These are phyloP conservation scores for Gadopsis bispinosus DNA, from an alignment of 2,797 vertebrate genomes.

Conservation along the genomic window DNA sequence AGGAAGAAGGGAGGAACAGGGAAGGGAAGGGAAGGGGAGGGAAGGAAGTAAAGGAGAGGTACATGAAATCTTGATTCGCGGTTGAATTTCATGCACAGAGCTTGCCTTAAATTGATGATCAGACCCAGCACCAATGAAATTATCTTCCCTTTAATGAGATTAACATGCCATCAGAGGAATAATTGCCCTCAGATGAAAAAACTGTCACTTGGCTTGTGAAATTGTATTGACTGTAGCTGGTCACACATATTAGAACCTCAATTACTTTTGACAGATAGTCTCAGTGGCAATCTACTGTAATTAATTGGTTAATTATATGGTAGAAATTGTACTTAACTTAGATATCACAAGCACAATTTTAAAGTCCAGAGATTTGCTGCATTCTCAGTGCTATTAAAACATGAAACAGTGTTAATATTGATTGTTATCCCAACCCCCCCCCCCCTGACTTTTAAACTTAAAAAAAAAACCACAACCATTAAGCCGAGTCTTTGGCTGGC, in stretches of 20 bases:
- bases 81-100: conserved; percentile 35
- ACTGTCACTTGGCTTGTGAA: conserved; percentile 52
- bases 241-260: conserved; percentile 62
- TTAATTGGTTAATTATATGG: conserved; percentile 65
- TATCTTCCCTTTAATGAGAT: conserved; percentile 64
- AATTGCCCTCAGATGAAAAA: conserved; percentile 55
- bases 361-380: conserved; percentile 18
- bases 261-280: conserved; percentile 65
- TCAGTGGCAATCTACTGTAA: conserved; percentile 57
- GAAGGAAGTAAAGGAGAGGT: too few relatives aligned
- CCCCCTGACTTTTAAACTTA: conserved; percentile 49
- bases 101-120: conserved; percentile 41
- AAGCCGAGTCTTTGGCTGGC: conserved; percentile 65
- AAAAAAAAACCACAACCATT: conserved; percentile 53
- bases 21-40: background rate
- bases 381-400: conserved; percentile 44
- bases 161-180: conserved; percentile 57
- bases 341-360: conserved; percentile 26
- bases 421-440: conserved; percentile 53
- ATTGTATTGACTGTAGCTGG: conserved; percentile 67
- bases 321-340: conserved; percentile 34
- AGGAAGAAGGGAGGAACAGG: background rate
- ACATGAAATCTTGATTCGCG: conserved; percentile 45
- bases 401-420: conserved; percentile 56
- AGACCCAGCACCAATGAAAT: conserved; percentile 52